A percentile compares a stretch with the other conserved stretches of the same genome.
phyloP scores from a whole-genome alignment of 2,797 vertebrate species.

The Ambastaia sidthimunki region DNA sequence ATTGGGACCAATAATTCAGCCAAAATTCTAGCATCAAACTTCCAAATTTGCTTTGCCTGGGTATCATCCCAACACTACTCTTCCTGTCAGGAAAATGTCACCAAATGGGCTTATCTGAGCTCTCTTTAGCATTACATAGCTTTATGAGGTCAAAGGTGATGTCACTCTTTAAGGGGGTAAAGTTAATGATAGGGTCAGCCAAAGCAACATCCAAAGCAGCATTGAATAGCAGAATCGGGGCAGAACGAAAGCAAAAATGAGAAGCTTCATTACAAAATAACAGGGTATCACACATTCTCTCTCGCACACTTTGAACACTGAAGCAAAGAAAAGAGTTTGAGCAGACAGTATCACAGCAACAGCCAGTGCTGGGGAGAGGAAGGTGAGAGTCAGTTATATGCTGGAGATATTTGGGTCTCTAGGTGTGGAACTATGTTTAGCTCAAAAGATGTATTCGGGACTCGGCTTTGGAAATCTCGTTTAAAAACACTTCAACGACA shows the following conservation, averaged over 20 bases:
- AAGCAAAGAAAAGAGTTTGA: conserved; percentile 63
- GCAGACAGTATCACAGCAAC: conserved; percentile 37
- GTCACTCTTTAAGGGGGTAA: conserved; percentile 44
- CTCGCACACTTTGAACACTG: conserved; percentile 58
- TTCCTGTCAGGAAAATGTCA: neutral
- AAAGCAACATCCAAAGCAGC: conserved; percentile 49
- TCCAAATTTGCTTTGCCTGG: neutral
- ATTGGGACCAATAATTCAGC: neutral
- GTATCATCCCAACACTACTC: neutral
- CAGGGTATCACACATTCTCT: conserved; percentile 46
- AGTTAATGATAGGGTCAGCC: conserved; percentile 61
- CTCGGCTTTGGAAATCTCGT: neutral
- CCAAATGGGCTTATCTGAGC: conserved; percentile 45
- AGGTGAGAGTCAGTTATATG: conserved; percentile 11
- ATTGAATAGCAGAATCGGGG: conserved; percentile 17
- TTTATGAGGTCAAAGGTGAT: conserved; percentile 39
- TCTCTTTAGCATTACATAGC: conserved; percentile 66
- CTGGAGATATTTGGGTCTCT: neutral
- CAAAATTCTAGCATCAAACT: neutral
- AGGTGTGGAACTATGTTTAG: neutral
- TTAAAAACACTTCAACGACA: neutral
- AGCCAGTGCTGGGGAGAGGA: conserved; percentile 46
- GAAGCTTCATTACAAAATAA: conserved; percentile 66
- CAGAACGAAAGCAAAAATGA: conserved; percentile 69
- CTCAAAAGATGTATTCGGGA: neutral